Evolutionary conservation across 2,113 vertebrate species (phyloP).

Genomic region (Tetrax tetrax): DNA sequence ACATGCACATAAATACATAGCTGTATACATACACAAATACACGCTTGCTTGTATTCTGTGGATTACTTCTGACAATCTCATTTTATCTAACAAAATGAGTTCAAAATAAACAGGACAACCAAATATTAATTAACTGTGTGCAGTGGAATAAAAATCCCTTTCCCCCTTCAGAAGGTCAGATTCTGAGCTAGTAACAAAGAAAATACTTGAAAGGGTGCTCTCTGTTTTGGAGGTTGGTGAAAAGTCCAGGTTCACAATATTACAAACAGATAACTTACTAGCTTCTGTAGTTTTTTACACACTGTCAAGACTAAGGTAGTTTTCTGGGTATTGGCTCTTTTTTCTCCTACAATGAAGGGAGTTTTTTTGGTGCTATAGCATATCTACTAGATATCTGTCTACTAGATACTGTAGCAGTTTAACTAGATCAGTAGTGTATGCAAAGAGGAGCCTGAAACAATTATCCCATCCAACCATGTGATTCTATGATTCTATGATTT

Average conservation of each 20-base stretch:
- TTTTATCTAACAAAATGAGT: neutral
- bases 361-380: neutral
- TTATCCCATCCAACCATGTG: too few species aligned
- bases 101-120: neutral
- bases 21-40: neutral
- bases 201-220: neutral
- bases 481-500: too few species aligned
- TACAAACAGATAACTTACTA: neutral
- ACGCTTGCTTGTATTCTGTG: neutral
- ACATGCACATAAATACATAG: neutral
- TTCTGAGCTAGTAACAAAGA: neutral
- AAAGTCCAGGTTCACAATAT: neutral
- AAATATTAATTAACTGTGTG: neutral
- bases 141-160: neutral
- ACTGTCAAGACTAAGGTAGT: fast-evolving
- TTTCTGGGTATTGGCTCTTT: neutral
- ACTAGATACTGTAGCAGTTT: neutral
- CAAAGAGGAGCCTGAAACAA: neutral
- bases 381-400: neutral
- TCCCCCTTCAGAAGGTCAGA: neutral
- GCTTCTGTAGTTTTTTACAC: neutral
- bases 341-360: fast-evolving
- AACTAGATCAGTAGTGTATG: neutral
- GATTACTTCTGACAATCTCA: neutral
- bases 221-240: neutral